These are phyloP conservation scores for Aricia agestis DNA, from an alignment of 1,140 invertebrate genomes.

Conservation along the genomic window DNA sequence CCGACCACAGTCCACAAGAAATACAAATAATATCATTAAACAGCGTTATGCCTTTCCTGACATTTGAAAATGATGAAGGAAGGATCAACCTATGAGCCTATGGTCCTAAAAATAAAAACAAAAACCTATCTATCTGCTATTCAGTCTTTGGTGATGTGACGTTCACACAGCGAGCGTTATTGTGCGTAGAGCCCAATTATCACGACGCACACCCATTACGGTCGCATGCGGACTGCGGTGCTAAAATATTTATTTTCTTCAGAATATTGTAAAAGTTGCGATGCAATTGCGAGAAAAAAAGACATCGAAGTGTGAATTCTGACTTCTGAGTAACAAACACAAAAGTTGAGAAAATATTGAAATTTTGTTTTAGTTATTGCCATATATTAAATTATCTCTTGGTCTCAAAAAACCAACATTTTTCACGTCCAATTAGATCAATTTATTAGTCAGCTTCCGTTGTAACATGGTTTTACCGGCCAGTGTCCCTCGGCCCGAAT, in stretches of 20 bases:
- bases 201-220: conserved; percentile 53
- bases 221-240: conserved; percentile 40
- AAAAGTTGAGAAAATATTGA: neutral
- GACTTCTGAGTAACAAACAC: neutral
- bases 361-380: too few species aligned
- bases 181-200: conserved; percentile 65
- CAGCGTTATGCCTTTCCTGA: too few species aligned
- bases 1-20: too few species aligned
- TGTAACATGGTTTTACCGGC: neutral
- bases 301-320: neutral
- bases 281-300: neutral
- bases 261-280: neutral
- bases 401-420: neutral
- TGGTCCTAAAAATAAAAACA: too few species aligned
- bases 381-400: too few species aligned
- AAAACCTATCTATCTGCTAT: neutral
- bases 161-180: conserved; percentile 51
- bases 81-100: too few species aligned
- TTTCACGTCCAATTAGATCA: neutral
- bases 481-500: conserved; percentile 5
- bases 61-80: too few species aligned
- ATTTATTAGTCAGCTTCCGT: neutral
- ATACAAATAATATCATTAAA: too few species aligned
- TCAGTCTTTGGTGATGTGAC: conserved; percentile 39
- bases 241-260: conserved; percentile 39